Base-by-base conservation (phyloP, 1,140 invertebrate species). In the Fopius arisanus region DNA sequence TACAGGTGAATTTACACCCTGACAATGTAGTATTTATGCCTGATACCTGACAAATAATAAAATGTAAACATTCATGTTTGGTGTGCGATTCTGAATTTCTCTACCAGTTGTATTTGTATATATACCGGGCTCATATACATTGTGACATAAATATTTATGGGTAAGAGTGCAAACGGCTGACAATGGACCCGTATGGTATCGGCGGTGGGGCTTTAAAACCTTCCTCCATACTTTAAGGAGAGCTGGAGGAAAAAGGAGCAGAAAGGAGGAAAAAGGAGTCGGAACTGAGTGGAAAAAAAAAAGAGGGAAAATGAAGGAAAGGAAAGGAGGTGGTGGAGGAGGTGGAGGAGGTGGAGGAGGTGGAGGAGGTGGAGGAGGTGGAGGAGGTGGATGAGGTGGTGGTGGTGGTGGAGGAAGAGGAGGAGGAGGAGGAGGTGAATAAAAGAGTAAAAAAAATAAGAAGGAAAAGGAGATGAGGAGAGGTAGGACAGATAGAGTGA, bases 401-500 rank as follows among this genome's bases (percentile, higher is more conserved):
- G n/a, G n/a, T n/a, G n/a, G n/a, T n/a, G n/a, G n/a, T n/a, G n/a
- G n/a, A 70, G 29, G 70, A 48, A 41, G 9, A 70, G 28, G 23
- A 70, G 41, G 28, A 21, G 73, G 59, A 62, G 14, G 16, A 31
- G 62, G 28, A 70, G 33, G 33, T 1, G 33, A 12, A 37, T 37
- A 28, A 23, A 68, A 19, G 33, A 51, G 14, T 19, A 29, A 43
- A 26, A 59, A 65, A 67, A 65, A 14, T 67, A 68, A 72, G 73
- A 43, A 66, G 62, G 66, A 72, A 70, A 69, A 68, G 73, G 65
- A 31, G 33, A 66, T 43, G 75, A 70, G 70, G 70, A 70, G 71
- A 66, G 72, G 70, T n/a, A n/a, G n/a, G n/a, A n/a, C n/a, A n/a
- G 51, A 69, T 66, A 12, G 67, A 68, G 67, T 68, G 67, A 41